Conservation (phyloP, 2,113 vertebrate species). For the Lethenteron reissneri region DNA sequence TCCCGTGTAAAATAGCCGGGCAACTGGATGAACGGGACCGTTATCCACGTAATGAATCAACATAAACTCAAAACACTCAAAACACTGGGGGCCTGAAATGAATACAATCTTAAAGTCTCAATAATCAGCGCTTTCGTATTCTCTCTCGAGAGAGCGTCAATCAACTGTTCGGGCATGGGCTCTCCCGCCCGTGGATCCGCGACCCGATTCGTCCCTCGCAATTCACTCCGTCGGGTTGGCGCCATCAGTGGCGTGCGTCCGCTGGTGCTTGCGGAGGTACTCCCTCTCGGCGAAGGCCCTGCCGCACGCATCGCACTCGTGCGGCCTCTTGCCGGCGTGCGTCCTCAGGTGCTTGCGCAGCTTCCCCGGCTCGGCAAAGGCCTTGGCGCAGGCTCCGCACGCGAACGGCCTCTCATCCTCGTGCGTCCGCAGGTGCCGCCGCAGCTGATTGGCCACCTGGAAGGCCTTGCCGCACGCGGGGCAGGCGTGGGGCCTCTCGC, state of each 20-base stretch:
- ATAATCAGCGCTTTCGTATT: too few species aligned
- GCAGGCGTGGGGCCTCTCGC: background rate
- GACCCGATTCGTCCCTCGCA: too few species aligned
- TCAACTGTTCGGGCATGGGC: too few species aligned
- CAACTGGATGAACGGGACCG: too few species aligned
- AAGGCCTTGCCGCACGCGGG: background rate
- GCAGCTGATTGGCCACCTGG: background rate
- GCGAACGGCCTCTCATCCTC: background rate
- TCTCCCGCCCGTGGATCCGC: too few species aligned
- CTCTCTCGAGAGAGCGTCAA: too few species aligned
- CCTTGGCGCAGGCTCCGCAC: background rate
- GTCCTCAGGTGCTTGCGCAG: background rate
- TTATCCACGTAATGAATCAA: too few species aligned
- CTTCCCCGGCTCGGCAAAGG: background rate
- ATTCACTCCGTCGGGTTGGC: background rate
- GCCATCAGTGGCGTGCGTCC: background rate
- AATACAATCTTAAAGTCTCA: too few species aligned
- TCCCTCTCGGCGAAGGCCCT: background rate
- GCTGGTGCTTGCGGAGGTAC: background rate
- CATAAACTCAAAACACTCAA: too few species aligned
- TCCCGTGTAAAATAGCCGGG: too few species aligned
- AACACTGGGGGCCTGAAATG: too few species aligned
- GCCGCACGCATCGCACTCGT: background rate
- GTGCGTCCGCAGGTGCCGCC: background rate
- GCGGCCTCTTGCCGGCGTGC: background rate